Evolutionary conservation across 2,888 invertebrate genomes (phyloP), one percentile per base, ranked within the genome.

Genomic region (Ethmia dodecea): DNA sequence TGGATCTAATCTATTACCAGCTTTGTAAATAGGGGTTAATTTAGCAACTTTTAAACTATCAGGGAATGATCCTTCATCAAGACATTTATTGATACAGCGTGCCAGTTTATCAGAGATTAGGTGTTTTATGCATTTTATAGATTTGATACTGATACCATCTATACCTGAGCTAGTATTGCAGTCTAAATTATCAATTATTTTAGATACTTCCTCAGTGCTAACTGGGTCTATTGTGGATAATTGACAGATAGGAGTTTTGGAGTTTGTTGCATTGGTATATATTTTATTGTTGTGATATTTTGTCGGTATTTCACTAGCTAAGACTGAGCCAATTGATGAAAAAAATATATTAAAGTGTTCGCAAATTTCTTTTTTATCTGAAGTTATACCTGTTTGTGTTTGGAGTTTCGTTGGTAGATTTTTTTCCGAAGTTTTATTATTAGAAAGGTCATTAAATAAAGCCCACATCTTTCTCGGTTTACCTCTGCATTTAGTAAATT

Each of bases 141-240:
- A n/a, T n/a, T n/a, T n/a, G n/a, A n/a, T n/a, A n/a, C n/a, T n/a
- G n/a, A n/a, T n/a, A n/a, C n/a, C n/a, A 15, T 41, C 37, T 14
- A 35, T 35, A 9, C 30, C 35, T 16, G 28, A 24, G 13, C 28
- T 34, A 8, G 10, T 14, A 9, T 35, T 35, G 5, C 14, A 3
- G n/a, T 35, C 16, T 14, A 35, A 15, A 9, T 35, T n/a, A n/a
- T n/a, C n/a, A n/a, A n/a, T n/a, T n/a, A n/a, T n/a, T n/a, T n/a
- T n/a, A n/a, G n/a, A n/a, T 35, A 11, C 11, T 30, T 35, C 35
- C 9, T 22, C 11, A 25, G 3, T 10, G 3, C 15, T 26, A 25
- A 12, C 16, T 13, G 12, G 26, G 12, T 12, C n/a, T 1, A 35
- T 27, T 1, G n/a, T 2, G 10, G 18, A 11, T 1, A 18, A 4